These are phyloP conservation scores for Procambarus clarkii DNA, from an alignment of 1,140 invertebrate species.

Conservation along the genomic window DNA sequence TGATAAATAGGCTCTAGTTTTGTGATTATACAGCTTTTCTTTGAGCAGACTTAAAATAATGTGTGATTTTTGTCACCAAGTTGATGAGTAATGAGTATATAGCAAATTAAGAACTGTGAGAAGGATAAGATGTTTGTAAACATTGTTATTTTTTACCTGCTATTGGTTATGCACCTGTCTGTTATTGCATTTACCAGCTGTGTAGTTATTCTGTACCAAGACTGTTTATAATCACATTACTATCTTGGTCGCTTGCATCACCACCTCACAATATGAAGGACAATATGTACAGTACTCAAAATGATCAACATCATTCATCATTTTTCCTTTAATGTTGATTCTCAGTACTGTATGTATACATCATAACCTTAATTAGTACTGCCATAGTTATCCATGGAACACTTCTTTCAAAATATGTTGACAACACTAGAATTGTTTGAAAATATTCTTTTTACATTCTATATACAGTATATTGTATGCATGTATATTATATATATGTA, in stretches of 20 bases:
- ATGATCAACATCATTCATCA: not conserved
- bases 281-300: conserved; percentile 10
- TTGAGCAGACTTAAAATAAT: conserved; percentile 56
- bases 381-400: not conserved
- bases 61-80: conserved; percentile 44
- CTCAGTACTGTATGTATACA: conserved; percentile 25
- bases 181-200: conserved; percentile 48
- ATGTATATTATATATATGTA: not conserved
- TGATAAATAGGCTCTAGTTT: conserved; percentile 70
- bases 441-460: too few species aligned
- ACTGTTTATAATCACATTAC: conserved; percentile 57
- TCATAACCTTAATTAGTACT: not conserved
- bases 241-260: conserved; percentile 46
- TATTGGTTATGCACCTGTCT: conserved; percentile 48
- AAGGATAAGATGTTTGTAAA: conserved; percentile 53
- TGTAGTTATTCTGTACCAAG: conserved; percentile 22
- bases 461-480: not conserved
- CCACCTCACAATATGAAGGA: not conserved
- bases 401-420: conserved; percentile 1
- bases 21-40: conserved; percentile 66
- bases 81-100: conserved; percentile 32
- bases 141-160: conserved; percentile 61
- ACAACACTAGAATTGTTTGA: not conserved
- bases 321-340: conserved; percentile 16
- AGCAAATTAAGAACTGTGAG: conserved; percentile 18